Evolutionary conservation across 2,113 vertebrate genomes (phyloP).

Genomic region (Fukomys damarensis): DNA sequence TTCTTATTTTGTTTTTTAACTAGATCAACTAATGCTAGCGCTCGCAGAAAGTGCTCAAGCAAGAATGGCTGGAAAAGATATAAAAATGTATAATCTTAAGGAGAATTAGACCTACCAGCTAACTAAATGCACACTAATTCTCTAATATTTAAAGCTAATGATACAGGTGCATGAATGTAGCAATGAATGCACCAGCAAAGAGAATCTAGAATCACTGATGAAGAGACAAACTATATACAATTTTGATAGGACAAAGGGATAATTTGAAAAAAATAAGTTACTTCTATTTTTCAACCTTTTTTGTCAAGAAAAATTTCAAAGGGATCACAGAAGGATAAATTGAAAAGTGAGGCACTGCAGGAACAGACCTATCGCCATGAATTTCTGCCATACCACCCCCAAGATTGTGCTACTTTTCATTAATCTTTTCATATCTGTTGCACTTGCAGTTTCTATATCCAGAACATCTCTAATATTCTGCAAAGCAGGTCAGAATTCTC

Average conservation of each 20-base stretch:
- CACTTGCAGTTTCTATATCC: background rate
- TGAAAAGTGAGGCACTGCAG: background rate
- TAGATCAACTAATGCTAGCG: background rate
- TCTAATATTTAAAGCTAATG: background rate
- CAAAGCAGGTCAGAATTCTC: background rate
- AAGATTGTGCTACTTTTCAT: background rate
- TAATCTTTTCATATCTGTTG: background rate
- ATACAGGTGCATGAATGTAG: background rate
- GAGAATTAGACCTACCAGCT: background rate
- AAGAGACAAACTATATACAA: background rate
- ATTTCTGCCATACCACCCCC: accelerated
- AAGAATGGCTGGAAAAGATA: background rate
- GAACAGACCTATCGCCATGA: background rate
- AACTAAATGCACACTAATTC: background rate
- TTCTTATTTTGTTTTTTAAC: background rate
- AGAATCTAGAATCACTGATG: background rate
- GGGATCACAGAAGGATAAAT: background rate
- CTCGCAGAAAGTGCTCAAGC: background rate
- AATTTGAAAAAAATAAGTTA: background rate
- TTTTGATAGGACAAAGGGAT: background rate
- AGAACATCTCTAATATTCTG: background rate
- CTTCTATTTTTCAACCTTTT: background rate
- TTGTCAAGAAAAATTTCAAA: background rate
- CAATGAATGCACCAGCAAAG: background rate
- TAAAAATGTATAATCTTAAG: background rate